A percentile compares a stretch with the other conserved stretches of the same genome.
Evolutionary conservation across 2,797 vertebrate species (phyloP).

Genomic region (Poecilia picta): DNA sequence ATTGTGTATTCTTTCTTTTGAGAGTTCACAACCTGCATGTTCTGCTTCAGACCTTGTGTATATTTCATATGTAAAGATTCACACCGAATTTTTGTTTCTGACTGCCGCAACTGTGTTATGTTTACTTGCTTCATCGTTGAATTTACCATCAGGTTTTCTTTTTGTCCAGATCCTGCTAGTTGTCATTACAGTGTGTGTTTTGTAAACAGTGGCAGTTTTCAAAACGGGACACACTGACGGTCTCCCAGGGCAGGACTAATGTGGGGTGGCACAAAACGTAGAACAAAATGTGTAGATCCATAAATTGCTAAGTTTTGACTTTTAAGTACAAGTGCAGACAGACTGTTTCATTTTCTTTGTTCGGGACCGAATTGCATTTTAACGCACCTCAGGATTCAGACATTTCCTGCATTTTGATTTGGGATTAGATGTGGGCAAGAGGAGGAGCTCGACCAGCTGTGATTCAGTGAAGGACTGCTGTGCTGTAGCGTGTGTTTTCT

Average conservation of each 20-base stretch:
- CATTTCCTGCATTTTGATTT: neutral
- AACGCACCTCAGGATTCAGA: neutral
- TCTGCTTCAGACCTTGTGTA: neutral
- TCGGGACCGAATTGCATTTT: neutral
- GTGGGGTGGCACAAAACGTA: neutral
- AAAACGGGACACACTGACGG: neutral
- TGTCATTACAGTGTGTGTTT: neutral
- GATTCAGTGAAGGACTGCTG: neutral
- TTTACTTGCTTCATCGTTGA: neutral
- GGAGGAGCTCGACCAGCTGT: neutral
- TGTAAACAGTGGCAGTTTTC: neutral
- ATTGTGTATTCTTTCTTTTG: neutral
- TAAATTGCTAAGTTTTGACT: neutral
- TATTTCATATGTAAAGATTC: neutral
- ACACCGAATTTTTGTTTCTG: neutral
- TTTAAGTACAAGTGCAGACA: neutral
- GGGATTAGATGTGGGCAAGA: neutral
- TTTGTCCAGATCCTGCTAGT: neutral
- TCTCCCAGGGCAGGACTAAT: neutral
- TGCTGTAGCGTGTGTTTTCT: neutral
- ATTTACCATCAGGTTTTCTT: neutral
- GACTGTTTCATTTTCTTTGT: neutral
- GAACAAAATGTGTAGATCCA: neutral
- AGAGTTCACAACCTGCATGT: neutral
- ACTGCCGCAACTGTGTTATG: neutral